These are phyloP conservation scores for Hydrotaea cyrtoneurina DNA, from an alignment of 2,888 invertebrate species.

Conservation along the genomic window DNA sequence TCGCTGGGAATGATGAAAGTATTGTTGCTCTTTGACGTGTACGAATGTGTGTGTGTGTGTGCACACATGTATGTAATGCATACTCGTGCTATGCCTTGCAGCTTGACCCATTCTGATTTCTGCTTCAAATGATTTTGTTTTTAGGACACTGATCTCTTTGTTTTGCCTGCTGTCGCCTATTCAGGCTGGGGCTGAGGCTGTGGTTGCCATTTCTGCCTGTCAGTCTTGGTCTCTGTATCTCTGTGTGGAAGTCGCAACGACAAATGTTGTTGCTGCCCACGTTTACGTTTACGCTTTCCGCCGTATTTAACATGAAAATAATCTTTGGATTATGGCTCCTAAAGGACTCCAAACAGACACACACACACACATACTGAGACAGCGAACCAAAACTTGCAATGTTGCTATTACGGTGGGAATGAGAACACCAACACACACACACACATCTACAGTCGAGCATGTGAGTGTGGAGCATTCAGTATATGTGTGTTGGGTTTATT, in stretches of 20 bases:
- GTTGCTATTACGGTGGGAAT: slow-evolving; percentile 37
- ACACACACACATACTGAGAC: slow-evolving; percentile 51
- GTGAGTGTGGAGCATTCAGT: background rate
- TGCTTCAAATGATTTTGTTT: slow-evolving; percentile 1
- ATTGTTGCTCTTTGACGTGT: slow-evolving; percentile 28
- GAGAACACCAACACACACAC: background rate
- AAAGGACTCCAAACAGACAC: slow-evolving; percentile 63
- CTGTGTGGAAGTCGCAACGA: background rate
- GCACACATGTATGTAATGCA: background rate
- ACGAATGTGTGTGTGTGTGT: background rate
- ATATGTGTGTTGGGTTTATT: slow-evolving; percentile 62
- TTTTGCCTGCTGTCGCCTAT: background rate
- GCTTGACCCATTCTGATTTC: slow-evolving; percentile 41
- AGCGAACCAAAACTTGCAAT: slow-evolving; percentile 45
- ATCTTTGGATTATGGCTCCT: slow-evolving; percentile 78
- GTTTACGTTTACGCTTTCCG: slow-evolving; percentile 48
- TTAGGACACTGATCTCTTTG: slow-evolving; percentile 31
- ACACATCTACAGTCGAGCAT: slow-evolving; percentile 56
- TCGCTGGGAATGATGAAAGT: slow-evolving; percentile 26
- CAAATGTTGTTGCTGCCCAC: slow-evolving; percentile 27
- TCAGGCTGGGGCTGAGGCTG: background rate
- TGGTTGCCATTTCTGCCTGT: too few species aligned
- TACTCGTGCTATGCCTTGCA: slow-evolving; percentile 15
- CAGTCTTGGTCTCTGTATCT: background rate
- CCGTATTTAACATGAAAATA: slow-evolving; percentile 76